phyloP scores from a whole-genome alignment of 2,888 invertebrate species.

The Creontiades dilutus region DNA sequence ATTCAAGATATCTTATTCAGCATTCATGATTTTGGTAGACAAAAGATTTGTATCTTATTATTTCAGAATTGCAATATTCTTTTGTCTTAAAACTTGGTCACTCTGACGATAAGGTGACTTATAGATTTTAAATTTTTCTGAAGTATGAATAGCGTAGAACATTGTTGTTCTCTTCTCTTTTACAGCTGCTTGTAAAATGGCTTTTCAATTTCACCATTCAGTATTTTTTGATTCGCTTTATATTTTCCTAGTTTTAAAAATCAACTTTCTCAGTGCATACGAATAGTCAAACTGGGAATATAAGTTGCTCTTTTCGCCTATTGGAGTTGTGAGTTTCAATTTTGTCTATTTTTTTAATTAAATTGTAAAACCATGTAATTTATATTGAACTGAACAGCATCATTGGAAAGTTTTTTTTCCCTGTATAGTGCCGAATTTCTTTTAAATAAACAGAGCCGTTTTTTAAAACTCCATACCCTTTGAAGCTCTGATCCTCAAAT shows the following conservation, averaged over 20 bases:
- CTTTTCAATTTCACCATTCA: background rate
- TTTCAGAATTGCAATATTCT: no score
- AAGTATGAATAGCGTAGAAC: background rate
- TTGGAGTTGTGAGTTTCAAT: background rate
- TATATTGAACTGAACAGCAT: background rate
- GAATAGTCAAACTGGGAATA: background rate
- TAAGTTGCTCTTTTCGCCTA: background rate
- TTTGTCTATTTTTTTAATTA: background rate
- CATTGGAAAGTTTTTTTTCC: conserved; percentile 2
- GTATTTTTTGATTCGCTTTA: background rate
- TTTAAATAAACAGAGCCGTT: no score
- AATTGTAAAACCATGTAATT: background rate
- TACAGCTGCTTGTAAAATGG: background rate
- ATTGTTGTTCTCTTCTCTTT: background rate
- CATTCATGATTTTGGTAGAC: no score
- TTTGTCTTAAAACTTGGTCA: no score
- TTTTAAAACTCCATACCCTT: no score
- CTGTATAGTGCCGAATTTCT: no score
- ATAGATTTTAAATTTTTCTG: background rate
- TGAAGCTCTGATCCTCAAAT: no score
- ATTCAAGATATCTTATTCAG: no score
- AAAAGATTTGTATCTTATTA: no score
- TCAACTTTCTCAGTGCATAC: background rate
- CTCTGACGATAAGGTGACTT: no score
- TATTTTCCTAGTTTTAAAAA: background rate